Conservation (phyloP, 2,113 vertebrate genomes). For the Corythornis vintsioides region DNA sequence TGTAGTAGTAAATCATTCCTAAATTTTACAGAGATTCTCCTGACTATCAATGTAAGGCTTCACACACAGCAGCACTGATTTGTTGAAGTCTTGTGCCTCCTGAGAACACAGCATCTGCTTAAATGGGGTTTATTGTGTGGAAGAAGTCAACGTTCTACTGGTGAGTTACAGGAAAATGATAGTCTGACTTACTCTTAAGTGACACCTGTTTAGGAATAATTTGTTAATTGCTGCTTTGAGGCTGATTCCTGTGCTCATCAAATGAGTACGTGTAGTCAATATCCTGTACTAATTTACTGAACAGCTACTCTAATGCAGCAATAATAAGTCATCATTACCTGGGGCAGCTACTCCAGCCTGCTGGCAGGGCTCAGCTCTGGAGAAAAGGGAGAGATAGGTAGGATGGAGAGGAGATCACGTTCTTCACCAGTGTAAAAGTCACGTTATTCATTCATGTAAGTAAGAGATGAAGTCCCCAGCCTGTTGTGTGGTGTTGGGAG, state of each 20-base stretch:
- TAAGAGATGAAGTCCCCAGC: background rate
- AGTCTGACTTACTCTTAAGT: constrained; percentile 61
- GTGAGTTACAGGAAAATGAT: constrained; percentile 65
- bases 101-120: constrained; percentile 36
- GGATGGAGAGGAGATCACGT: background rate
- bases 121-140: constrained; percentile 64
- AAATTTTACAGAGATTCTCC: constrained; percentile 53
- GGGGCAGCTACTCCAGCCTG: constrained; percentile 9
- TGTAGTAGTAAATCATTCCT: constrained; percentile 37
- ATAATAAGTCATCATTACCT: constrained; percentile 52
- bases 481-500: background rate
- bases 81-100: constrained; percentile 64
- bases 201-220: constrained; percentile 73
- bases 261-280: constrained; percentile 69
- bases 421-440: background rate
- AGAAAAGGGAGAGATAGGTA: background rate
- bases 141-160: constrained; percentile 64
- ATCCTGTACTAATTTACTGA: constrained; percentile 52
- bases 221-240: constrained; percentile 76
- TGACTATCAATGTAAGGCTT: constrained; percentile 45
- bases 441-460: background rate
- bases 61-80: constrained; percentile 40
- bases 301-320: constrained; percentile 24
- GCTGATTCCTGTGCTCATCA: constrained; percentile 65
- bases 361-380: background rate